phyloP scores from a whole-genome alignment of 2,888 invertebrate species.

The Dasypogon diadema region DNA sequence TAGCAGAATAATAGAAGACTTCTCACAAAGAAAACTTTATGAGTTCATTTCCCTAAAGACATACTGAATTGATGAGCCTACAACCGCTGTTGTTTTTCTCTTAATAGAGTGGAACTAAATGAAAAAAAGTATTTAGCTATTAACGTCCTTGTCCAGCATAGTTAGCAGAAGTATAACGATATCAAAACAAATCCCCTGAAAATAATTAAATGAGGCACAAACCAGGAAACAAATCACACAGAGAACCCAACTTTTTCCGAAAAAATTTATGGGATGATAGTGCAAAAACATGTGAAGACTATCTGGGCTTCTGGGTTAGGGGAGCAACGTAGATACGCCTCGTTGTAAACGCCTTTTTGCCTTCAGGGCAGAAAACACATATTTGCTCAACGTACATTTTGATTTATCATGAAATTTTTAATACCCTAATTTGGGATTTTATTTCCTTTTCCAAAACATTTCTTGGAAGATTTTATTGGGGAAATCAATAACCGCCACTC shows the following conservation, averaged over 20 bases:
- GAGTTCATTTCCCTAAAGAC: too few relatives aligned
- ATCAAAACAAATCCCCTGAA: constrained; percentile 2
- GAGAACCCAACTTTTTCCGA: not conserved
- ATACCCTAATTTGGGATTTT: constrained; percentile 19
- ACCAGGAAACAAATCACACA: constrained; percentile 15
- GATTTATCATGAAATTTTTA: constrained; percentile 35
- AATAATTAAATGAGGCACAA: constrained; percentile 51
- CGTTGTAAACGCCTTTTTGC: not conserved
- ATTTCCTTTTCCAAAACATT: not conserved
- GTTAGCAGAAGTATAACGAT: not conserved
- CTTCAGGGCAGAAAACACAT: not conserved
- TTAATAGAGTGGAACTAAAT: constrained; percentile 33
- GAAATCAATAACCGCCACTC: not conserved
- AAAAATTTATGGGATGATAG: constrained; percentile 47
- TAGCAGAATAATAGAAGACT: too few relatives aligned
- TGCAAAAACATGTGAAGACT: constrained; percentile 41
- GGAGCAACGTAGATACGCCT: constrained; percentile 22
- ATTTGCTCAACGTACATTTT: constrained; percentile 21
- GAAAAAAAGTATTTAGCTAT: constrained; percentile 4
- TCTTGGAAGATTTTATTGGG: not conserved
- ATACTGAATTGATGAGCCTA: too few relatives aligned
- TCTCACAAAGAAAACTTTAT: too few relatives aligned
- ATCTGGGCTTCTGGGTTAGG: not conserved
- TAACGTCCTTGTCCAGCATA: constrained; percentile 1
- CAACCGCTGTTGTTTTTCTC: too few relatives aligned